These are phyloP conservation scores for Latrodectus elegans DNA, from an alignment of 2,888 invertebrate genomes.

Conservation along the genomic window DNA sequence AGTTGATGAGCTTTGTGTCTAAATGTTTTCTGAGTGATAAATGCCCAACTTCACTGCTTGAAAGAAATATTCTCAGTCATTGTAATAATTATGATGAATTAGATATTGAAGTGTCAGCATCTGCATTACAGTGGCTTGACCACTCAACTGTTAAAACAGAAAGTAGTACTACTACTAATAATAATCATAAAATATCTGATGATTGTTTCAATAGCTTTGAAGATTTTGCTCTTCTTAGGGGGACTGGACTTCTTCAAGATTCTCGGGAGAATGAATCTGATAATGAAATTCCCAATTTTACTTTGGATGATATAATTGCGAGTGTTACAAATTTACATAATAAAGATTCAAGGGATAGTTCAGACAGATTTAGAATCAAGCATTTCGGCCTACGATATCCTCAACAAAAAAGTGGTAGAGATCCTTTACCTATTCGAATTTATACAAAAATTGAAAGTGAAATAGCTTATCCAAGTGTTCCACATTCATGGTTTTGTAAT, in stretches of 20 bases:
- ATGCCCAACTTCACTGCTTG: not conserved
- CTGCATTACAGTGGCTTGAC: constrained; percentile 51
- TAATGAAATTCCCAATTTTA: constrained; percentile 73
- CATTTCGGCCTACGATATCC: constrained; percentile 82
- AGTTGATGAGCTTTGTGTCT: constrained; percentile 57
- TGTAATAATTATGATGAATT: constrained; percentile 46
- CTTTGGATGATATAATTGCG: constrained; percentile 85
- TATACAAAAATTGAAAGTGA: constrained; percentile 89
- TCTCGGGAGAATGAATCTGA: constrained; percentile 8
- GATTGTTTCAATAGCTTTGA: constrained; percentile 31
- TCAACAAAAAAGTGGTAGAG: constrained; percentile 79
- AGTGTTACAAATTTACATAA: constrained; percentile 82
- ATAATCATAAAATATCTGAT: constrained; percentile 7
- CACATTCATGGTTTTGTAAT: constrained; percentile 95
- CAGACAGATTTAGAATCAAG: constrained; percentile 78
- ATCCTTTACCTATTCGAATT: constrained; percentile 82
- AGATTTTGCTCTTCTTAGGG: constrained; percentile 28
- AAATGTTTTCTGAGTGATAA: constrained; percentile 30
- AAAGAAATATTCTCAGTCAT: constrained; percentile 3
- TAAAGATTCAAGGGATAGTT: constrained; percentile 78
- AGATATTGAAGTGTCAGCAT: constrained; percentile 31
- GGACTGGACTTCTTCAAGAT: not conserved
- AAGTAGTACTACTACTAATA: not conserved
- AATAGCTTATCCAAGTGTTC: constrained; percentile 87
- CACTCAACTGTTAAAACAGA: not conserved